Evolutionary conservation across 2,888 invertebrate genomes (phyloP), one percentile per base, ranked within the genome.

Genomic region (Sinhomidia bicolor): DNA sequence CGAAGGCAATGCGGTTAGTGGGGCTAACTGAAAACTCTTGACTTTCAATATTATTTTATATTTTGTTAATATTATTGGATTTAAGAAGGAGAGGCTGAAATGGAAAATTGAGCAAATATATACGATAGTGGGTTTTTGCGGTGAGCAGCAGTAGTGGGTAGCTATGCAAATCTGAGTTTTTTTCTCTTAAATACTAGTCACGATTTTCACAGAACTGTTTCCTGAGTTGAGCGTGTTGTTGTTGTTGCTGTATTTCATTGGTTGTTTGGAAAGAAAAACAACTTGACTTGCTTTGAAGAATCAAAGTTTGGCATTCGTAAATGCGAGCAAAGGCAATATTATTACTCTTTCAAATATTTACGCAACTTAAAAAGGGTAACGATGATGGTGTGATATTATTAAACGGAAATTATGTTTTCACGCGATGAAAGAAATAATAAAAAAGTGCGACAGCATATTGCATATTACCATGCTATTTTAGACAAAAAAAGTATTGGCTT

Each of bases 401-500:
- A 23, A 47, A 51, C 78, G 78, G 78, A 78, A 78, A 78, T 78
- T 78, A 57, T 78, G 17, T 10, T 78, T 57, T 78, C 78, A 78
- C 57, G 78, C 57, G 23, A 78, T 71, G 6, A 26, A 47, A 47
- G n/a, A 44, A 74, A 7, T 10, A 12, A 68, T 20, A 20, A 3
- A 32, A 65, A 32, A 71, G 23, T 5, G 44, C 14, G 29, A 1
- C 23, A 62, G 12, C 26, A n/a, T n/a, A n/a, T n/a, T 29, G 29
- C 6, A 68, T 14, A 17, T 68, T 14, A 36, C 68, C 12, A 47
- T 47, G 47, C 14, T 47, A 2, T 3, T 47, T 47, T 47, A 60
- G 23, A 23, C 20, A 60, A 5, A 60, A 10, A 47, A 5, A 47
- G 2, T 47, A 47, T 47, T 17, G 41, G 9, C 2, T 6, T 44